These are phyloP conservation scores for Python bivittatus DNA, from an alignment of 2,113 vertebrate genomes.

Conservation along the genomic window DNA sequence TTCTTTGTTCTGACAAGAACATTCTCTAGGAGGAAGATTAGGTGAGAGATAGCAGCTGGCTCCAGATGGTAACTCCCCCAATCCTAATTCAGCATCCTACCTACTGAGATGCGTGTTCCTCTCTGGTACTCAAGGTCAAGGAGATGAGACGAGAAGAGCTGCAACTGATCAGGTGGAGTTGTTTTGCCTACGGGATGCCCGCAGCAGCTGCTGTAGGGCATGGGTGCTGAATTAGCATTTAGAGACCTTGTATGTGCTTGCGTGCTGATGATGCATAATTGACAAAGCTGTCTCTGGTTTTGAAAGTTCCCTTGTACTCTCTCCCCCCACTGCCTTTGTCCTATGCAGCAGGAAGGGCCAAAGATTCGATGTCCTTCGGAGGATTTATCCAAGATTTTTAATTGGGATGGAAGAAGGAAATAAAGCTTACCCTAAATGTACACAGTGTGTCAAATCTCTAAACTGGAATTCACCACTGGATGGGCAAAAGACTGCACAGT, in stretches of 20 bases:
- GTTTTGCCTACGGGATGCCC: neutral
- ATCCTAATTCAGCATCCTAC: neutral
- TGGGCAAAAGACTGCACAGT: neutral
- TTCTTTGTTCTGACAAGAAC: neutral
- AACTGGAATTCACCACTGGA: neutral
- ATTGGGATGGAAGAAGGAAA: neutral
- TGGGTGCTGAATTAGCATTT: neutral
- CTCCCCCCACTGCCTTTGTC: neutral
- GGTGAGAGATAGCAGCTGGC: neutral
- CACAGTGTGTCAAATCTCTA: neutral
- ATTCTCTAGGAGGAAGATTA: neutral
- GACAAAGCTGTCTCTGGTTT: neutral
- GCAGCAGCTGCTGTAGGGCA: neutral
- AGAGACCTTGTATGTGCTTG: neutral
- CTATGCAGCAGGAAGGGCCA: neutral
- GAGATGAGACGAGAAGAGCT: neutral
- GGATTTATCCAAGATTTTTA: neutral
- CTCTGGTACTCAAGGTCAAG: neutral
- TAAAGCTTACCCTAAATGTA: neutral
- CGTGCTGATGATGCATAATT: neutral
- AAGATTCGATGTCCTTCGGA: neutral
- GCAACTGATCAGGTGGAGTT: neutral
- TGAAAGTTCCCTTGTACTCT: neutral
- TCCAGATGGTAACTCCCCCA: neutral
- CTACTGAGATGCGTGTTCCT: neutral